These are phyloP conservation scores for Drosophila leontia DNA, from an alignment of 1,140 invertebrate species.

Conservation along the genomic window DNA sequence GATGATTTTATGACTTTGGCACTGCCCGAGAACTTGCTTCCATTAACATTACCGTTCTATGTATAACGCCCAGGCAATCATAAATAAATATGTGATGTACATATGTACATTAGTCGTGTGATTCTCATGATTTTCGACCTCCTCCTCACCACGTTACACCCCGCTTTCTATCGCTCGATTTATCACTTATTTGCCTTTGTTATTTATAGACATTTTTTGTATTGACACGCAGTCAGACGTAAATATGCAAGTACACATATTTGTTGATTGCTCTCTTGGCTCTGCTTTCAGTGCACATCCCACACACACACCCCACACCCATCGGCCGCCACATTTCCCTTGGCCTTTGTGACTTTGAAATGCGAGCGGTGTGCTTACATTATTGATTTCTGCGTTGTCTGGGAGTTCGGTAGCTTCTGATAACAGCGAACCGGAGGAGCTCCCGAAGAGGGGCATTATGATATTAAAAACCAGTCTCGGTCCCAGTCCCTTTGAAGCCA, in stretches of 20 bases:
- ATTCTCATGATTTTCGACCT: conserved; percentile 51
- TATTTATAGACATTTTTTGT: conserved; percentile 63
- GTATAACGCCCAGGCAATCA: conserved; percentile 52
- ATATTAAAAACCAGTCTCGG: conserved; percentile 1
- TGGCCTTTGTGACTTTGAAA: conserved; percentile 31
- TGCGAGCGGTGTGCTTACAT: conserved; percentile 28
- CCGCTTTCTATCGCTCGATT: conserved; percentile 66
- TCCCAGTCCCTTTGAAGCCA: conserved; percentile 3
- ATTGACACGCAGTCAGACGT: conserved; percentile 22
- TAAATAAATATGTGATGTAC: conserved; percentile 63
- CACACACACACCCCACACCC: conserved; percentile 3
- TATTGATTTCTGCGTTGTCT: conserved; percentile 32
- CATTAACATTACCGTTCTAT: conserved; percentile 42
- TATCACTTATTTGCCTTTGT: conserved; percentile 50
- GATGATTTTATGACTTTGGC: conserved; percentile 60
- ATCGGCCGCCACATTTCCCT: not conserved
- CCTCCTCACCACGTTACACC: not conserved
- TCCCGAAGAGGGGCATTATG: conserved; percentile 12
- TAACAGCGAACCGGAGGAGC: not conserved
- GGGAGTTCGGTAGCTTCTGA: conserved; percentile 13
- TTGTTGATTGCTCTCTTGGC: conserved; percentile 31
- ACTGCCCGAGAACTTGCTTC: conserved; percentile 58
- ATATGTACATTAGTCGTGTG: conserved; percentile 65
- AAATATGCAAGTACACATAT: conserved; percentile 36
- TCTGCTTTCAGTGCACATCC: conserved; percentile 6